Evolutionary conservation across 2,888 invertebrate species (phyloP).

Genomic region (Himalopsyche tibetana): DNA sequence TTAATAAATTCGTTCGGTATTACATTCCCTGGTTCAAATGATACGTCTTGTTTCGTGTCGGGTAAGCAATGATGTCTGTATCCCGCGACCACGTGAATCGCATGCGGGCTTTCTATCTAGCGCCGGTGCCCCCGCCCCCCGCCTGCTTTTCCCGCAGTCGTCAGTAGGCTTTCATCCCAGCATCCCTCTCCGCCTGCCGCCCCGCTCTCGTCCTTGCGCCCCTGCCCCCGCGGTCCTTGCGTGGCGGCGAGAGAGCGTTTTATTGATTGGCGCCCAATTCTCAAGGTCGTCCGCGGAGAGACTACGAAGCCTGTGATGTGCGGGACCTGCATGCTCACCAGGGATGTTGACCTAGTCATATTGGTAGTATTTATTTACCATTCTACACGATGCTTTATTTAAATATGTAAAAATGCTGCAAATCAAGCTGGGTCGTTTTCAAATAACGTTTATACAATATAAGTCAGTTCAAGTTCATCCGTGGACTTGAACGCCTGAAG

Average conservation of each 20-base stretch:
- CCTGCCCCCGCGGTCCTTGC: neutral
- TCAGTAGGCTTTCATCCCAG: slow-evolving; percentile 21
- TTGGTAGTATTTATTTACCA: too few relatives aligned
- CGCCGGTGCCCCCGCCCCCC: neutral
- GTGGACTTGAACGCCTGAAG: too few relatives aligned
- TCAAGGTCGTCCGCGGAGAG: slow-evolving; percentile 5
- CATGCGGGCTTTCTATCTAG: slow-evolving; percentile 20
- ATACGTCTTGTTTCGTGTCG: neutral
- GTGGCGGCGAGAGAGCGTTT: slow-evolving; percentile 1
- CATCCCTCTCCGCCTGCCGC: neutral
- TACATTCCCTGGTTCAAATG: neutral
- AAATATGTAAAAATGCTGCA: too few relatives aligned
- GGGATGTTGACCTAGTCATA: slow-evolving; percentile 28
- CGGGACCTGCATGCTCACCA: slow-evolving; percentile 2
- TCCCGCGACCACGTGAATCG: neutral
- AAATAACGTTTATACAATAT: too few relatives aligned
- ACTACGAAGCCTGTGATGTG: neutral
- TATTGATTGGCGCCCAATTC: slow-evolving; percentile 34
- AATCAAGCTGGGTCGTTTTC: too few relatives aligned
- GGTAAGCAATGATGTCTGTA: neutral
- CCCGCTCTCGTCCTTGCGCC: slow-evolving; percentile 7
- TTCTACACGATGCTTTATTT: too few relatives aligned
- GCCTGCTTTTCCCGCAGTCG: slow-evolving; percentile 7
- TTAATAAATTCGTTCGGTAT: too few relatives aligned
- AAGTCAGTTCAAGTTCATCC: too few relatives aligned